Evolutionary conservation across 2,113 vertebrate species (phyloP).

Genomic region (Rhinoderma darwinii): DNA sequence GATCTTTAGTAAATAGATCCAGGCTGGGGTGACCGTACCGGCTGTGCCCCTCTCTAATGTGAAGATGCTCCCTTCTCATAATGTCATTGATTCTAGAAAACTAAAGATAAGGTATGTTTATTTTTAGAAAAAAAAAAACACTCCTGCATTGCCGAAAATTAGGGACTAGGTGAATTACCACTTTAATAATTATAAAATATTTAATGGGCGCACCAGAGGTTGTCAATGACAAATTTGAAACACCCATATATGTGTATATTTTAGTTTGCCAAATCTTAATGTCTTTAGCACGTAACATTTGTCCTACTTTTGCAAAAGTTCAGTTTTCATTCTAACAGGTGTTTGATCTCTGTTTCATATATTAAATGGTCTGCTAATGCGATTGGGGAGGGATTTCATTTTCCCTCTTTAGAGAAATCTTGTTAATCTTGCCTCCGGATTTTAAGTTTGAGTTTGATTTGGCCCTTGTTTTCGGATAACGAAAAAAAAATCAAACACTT

Average conservation of each 20-base stretch:
- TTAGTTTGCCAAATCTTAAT: neutral
- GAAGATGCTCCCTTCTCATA: no score
- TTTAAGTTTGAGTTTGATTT: slow-evolving; percentile 25
- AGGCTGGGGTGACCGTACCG: no score
- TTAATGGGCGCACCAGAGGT: neutral
- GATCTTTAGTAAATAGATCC: no score
- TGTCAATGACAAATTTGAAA: neutral
- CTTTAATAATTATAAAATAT: neutral
- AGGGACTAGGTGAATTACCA: no score
- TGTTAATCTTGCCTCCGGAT: neutral
- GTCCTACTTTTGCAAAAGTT: neutral
- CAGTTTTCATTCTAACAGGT: neutral
- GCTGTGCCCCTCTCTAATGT: no score
- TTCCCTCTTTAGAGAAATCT: neutral
- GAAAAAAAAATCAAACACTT: slow-evolving; percentile 17
- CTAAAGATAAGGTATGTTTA: no score
- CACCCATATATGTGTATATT: neutral
- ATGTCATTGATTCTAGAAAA: no score
- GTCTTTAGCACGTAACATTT: neutral
- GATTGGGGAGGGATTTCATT: neutral
- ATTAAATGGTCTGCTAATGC: neutral
- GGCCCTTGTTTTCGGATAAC: neutral
- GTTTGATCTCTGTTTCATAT: neutral
- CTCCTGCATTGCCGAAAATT: no score
- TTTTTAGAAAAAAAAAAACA: no score